A percentile compares a stretch with the other conserved stretches of the same genome.
Conservation (phyloP, 1,140 invertebrate genomes). For the Trissolcus basalis region DNA sequence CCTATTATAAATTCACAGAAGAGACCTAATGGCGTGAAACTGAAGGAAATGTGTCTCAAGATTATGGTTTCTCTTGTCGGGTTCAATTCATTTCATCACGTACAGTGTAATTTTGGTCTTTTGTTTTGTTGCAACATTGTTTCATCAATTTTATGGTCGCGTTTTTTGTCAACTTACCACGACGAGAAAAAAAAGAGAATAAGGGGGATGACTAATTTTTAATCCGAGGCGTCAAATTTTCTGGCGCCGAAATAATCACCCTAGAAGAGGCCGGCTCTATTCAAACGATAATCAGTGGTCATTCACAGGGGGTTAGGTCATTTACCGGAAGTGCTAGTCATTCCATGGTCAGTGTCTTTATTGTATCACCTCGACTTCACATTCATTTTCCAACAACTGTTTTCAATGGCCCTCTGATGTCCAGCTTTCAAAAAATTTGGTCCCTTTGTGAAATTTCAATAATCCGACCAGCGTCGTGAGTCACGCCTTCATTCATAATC, state of each 20-base stretch:
- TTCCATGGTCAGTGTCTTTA: constrained; percentile 19
- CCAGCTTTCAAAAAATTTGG: constrained; percentile 3
- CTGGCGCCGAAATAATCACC: constrained; percentile 20
- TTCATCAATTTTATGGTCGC: constrained; percentile 10
- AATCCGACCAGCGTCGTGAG: constrained; percentile 10
- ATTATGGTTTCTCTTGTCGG: too few species aligned
- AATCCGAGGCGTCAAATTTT: constrained; percentile 5
- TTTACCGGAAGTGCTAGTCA: constrained; percentile 37
- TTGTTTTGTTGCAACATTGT: constrained; percentile 1
- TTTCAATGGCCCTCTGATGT: constrained; percentile 17
- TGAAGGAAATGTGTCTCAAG: too few species aligned
- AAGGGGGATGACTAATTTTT: constrained; percentile 16
- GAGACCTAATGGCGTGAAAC: neutral
- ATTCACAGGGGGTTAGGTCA: constrained; percentile 17
- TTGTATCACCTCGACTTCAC: constrained; percentile 36
- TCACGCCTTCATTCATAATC: constrained; percentile 17
- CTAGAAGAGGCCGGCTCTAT: constrained; percentile 18
- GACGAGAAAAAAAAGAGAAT: constrained; percentile 8
- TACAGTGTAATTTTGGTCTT: neutral
- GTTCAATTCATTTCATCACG: constrained; percentile 10
- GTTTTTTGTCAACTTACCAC: constrained; percentile 1
- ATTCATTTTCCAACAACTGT: constrained; percentile 30
- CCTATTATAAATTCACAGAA: constrained; percentile 20
- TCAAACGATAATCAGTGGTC: constrained; percentile 9
- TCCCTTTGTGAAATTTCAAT: constrained; percentile 22